Evolutionary conservation across 2,888 invertebrate species (phyloP).

Genomic region (Catocala fraxini): DNA sequence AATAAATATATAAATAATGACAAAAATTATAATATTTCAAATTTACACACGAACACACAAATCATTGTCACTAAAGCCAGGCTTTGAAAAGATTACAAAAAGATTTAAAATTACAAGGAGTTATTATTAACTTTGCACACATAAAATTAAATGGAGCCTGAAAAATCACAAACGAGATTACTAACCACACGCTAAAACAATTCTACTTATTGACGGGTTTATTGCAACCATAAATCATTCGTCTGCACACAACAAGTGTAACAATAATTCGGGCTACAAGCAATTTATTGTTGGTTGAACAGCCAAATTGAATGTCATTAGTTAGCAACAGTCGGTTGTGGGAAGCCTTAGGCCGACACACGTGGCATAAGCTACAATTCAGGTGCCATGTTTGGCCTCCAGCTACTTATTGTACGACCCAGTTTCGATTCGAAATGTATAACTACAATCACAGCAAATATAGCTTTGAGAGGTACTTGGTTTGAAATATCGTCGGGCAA

Average conservation of each 20-base stretch:
- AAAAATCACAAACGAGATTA: too few relatives aligned
- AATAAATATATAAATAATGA: too few relatives aligned
- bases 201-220: constrained; percentile 3
- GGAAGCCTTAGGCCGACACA: constrained; percentile 34
- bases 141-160: too few relatives aligned
- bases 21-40: too few relatives aligned
- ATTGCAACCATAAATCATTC: constrained; percentile 24
- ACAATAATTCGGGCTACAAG: constrained; percentile 32
- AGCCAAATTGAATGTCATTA: constrained; percentile 36
- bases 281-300: constrained; percentile 34
- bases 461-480: background rate
- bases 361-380: constrained; percentile 31
- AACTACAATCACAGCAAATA: too few relatives aligned
- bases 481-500: background rate
- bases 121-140: too few relatives aligned
- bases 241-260: background rate
- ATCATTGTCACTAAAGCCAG: too few relatives aligned
- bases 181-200: background rate
- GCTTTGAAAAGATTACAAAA: too few relatives aligned
- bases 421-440: constrained; percentile 25
- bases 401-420: constrained; percentile 32
- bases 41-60: too few relatives aligned
- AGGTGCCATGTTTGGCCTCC: constrained; percentile 32
- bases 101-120: too few relatives aligned
- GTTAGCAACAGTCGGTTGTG: constrained; percentile 33